A percentile compares a stretch with the other conserved stretches of the same genome.
Evolutionary conservation across 2,888 invertebrate species (phyloP).

Genomic region (Ochropacha duplaris): DNA sequence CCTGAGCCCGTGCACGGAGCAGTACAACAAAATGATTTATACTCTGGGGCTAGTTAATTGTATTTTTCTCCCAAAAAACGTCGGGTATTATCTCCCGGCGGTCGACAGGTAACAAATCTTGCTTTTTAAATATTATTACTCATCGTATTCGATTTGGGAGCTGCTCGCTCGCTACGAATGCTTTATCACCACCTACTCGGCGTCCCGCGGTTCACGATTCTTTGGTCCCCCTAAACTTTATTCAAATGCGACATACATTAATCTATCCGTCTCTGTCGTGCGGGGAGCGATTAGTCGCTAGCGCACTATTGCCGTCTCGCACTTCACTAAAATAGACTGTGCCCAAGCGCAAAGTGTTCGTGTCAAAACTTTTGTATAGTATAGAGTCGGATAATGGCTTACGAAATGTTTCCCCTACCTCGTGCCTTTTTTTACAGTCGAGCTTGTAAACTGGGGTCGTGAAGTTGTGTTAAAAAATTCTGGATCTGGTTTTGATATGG

Average conservation of each 20-base stretch:
- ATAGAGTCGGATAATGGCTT: conserved; percentile 77
- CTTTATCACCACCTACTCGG: conserved; percentile 84
- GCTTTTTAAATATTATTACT: conserved; percentile 82
- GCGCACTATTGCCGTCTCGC: conserved; percentile 66
- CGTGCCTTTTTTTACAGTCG: conserved; percentile 79
- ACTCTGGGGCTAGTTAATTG: conserved; percentile 75
- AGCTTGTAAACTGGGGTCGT: conserved; percentile 73
- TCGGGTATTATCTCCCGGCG: conserved; percentile 72
- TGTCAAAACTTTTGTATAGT: conserved; percentile 82
- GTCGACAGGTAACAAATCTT: conserved; percentile 82
- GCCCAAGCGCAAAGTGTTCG: conserved; percentile 82
- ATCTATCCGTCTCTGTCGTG: conserved; percentile 68
- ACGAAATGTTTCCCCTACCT: conserved; percentile 82
- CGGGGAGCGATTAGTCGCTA: conserved; percentile 54
- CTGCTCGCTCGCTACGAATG: conserved; percentile 75
- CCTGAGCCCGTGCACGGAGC: conserved; percentile 63
- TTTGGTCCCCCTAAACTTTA: conserved; percentile 80
- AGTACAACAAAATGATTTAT: conserved; percentile 74
- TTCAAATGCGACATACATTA: conserved; percentile 78
- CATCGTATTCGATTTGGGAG: conserved; percentile 82
- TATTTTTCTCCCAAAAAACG: conserved; percentile 78
- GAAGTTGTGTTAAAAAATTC: conserved; percentile 76
- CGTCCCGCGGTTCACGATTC: conserved; percentile 76
- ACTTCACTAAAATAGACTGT: conserved; percentile 81
- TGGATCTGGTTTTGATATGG: conserved; percentile 63